These are phyloP conservation scores for Mustelus asterias DNA, from an alignment of 2,113 vertebrate species.

Conservation along the genomic window DNA sequence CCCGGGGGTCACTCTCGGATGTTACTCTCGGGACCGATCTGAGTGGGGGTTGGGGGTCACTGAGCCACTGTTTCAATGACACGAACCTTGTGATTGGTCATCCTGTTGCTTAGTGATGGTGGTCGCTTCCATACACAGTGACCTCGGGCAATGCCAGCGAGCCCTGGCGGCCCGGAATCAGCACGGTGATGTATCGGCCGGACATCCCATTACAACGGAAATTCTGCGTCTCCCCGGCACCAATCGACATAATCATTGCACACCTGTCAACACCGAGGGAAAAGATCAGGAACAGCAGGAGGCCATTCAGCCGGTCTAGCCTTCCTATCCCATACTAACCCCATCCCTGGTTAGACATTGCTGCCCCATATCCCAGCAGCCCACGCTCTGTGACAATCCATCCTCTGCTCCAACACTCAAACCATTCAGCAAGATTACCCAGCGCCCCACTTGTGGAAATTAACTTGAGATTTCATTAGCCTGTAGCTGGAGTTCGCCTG, in stretches of 20 bases:
- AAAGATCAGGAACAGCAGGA: too few relatives aligned
- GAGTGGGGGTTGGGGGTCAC: too few relatives aligned
- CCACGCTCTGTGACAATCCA: too few relatives aligned
- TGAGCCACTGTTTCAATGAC: not conserved
- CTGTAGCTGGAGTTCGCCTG: too few relatives aligned
- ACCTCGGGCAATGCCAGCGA: slow-evolving; percentile 40
- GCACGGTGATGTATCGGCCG: slow-evolving; percentile 40
- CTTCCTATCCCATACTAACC: not conserved
- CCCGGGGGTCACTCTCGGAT: too few relatives aligned
- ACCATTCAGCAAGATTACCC: too few relatives aligned
- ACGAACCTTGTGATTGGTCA: not conserved
- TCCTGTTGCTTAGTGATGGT: not conserved
- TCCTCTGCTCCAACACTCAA: not conserved
- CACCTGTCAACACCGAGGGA: not conserved
- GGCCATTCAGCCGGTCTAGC: not conserved
- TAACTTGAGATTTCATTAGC: too few relatives aligned
- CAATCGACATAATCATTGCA: not conserved
- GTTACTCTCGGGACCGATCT: not conserved
- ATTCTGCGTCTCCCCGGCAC: not conserved
- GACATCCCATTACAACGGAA: slow-evolving; percentile 40
- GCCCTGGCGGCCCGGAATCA: not conserved
- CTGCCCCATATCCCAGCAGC: not conserved
- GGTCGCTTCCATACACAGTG: slow-evolving; percentile 24
- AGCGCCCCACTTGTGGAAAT: too few relatives aligned
- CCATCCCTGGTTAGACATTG: too few relatives aligned